These are phyloP conservation scores for Nesometra sesokonis DNA, from an alignment of 35 echinoderm and acorn worm species.

Conservation along the genomic window DNA sequence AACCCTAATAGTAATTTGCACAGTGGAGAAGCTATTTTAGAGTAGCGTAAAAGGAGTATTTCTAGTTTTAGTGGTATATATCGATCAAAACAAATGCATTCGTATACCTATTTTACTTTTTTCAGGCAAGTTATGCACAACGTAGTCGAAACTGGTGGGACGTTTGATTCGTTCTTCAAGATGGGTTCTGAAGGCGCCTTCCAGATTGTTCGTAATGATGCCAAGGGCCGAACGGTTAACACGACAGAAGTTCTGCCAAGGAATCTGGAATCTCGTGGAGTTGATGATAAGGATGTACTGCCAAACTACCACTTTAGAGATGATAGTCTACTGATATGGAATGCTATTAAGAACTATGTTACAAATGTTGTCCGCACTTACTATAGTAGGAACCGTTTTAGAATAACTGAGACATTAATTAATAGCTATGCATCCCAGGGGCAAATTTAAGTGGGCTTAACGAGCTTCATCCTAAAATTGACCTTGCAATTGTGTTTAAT, in stretches of 20 bases:
- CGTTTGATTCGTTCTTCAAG: not conserved
- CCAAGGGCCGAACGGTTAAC: not conserved
- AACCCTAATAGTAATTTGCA: too few species aligned
- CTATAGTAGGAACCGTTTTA: slow-evolving; percentile 12
- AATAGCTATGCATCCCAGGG: too few species aligned
- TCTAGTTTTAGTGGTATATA: too few species aligned
- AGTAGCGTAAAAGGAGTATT: too few species aligned
- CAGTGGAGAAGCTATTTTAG: too few species aligned
- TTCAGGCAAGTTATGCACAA: not conserved
- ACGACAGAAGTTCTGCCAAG: not conserved
- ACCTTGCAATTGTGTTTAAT: too few species aligned
- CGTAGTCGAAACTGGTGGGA: not conserved
- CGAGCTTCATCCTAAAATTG: too few species aligned
- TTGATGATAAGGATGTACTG: not conserved
- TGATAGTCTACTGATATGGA: slow-evolving; percentile 17
- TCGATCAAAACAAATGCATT: too few species aligned
- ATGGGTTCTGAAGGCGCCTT: not conserved
- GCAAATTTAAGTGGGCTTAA: too few species aligned
- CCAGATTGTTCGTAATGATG: not conserved
- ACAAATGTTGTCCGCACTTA: not conserved
- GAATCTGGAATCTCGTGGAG: not conserved
- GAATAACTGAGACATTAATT: too few species aligned
- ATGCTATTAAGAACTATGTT: slow-evolving; percentile 31
- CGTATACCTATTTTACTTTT: not conserved
- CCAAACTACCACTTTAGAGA: slow-evolving; percentile 47